phyloP scores from a whole-genome alignment of 2,113 vertebrate species.

The Pitta sordida region DNA sequence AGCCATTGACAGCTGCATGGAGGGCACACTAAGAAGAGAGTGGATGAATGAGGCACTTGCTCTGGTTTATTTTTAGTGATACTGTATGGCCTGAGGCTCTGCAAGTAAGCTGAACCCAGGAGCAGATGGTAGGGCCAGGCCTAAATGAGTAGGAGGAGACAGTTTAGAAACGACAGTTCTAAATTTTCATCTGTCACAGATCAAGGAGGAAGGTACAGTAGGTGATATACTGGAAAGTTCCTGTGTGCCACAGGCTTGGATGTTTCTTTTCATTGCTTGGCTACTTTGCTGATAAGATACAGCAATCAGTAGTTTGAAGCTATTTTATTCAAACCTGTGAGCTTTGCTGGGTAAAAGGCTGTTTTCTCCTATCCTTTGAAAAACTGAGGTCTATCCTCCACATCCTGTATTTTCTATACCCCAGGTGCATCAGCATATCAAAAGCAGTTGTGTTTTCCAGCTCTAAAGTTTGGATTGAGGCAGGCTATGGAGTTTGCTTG shows the following conservation, averaged over 20 bases:
- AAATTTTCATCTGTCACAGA: neutral
- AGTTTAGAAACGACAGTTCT: neutral
- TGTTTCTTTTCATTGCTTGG: neutral
- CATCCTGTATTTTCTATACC: neutral
- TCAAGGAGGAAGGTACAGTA: neutral
- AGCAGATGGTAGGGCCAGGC: neutral
- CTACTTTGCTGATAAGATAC: neutral
- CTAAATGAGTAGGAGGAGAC: neutral
- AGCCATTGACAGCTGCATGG: neutral
- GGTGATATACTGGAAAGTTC: neutral
- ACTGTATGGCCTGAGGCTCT: neutral
- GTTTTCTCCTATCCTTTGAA: neutral
- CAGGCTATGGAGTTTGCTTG: neutral
- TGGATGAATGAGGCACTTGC: slow-evolving; percentile 17
- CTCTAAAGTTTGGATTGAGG: neutral
- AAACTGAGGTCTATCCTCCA: neutral
- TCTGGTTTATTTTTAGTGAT: slow-evolving; percentile 52
- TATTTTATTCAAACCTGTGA: neutral
- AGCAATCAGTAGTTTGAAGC: neutral
- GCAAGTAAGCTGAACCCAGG: slow-evolving; percentile 14
- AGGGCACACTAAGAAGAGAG: neutral
- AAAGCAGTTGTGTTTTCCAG: neutral
- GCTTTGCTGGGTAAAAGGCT: neutral
- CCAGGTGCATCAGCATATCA: neutral
- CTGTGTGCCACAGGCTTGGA: neutral